Conservation (phyloP, 2,113 vertebrate species). For the Coregonus clupeaformis region DNA sequence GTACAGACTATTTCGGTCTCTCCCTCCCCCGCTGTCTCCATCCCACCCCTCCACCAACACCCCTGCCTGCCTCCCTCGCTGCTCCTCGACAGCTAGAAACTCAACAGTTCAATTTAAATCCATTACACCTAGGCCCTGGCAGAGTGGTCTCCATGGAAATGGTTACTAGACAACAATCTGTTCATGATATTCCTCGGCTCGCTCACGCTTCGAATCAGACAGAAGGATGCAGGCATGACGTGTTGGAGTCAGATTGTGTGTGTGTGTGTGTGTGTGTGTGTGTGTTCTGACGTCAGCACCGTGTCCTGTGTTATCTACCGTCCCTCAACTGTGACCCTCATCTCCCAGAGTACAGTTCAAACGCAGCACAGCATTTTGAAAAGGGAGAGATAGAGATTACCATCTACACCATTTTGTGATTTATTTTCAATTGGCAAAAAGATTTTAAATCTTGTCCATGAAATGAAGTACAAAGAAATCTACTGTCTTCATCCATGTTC, state of each 20-base stretch:
- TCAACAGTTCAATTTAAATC: conserved; percentile 67
- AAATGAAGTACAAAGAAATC: too few relatives aligned
- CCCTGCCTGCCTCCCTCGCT: background rate
- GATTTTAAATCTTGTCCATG: background rate
- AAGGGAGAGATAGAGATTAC: background rate
- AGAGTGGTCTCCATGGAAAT: conserved; percentile 61
- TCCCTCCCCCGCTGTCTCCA: background rate
- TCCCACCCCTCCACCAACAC: background rate
- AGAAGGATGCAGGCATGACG: background rate
- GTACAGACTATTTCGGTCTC: background rate
- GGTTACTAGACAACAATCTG: conserved; percentile 58
- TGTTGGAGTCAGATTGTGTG: background rate
- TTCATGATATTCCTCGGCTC: conserved; percentile 5
- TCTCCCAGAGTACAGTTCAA: conserved; percentile 10
- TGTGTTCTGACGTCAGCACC: conserved; percentile 29
- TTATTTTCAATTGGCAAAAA: background rate
- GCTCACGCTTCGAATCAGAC: background rate
- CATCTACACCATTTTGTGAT: too few relatives aligned
- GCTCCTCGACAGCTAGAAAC: conserved; percentile 31
- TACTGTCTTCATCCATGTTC: too few relatives aligned
- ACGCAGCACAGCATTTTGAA: background rate
- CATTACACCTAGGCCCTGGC: conserved; percentile 57
- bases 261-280: background rate
- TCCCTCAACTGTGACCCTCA: conserved; percentile 44
- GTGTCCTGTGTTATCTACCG: conserved; percentile 45